These are phyloP conservation scores for Strigops habroptila DNA, from an alignment of 2,113 vertebrate genomes.

Conservation along the genomic window DNA sequence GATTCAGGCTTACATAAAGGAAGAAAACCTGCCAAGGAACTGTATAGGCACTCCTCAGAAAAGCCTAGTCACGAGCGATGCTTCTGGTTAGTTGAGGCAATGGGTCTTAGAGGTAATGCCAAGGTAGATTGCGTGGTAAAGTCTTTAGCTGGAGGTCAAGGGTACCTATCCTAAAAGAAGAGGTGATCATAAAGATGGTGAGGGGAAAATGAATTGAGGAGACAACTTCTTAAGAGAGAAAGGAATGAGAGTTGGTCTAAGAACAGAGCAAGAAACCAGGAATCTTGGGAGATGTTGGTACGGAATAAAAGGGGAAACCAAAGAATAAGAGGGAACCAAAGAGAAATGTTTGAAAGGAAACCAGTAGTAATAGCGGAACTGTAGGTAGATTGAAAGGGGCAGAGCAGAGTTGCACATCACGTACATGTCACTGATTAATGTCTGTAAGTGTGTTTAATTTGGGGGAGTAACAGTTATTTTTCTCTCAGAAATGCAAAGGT, in stretches of 20 bases:
- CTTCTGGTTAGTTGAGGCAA: not conserved
- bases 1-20: not conserved
- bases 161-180: not conserved
- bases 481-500: not conserved
- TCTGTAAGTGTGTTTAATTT: not conserved
- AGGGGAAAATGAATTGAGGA: not conserved
- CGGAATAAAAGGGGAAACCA: not conserved
- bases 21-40: not conserved
- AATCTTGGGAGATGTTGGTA: not conserved
- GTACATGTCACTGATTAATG: not conserved
- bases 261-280: not conserved
- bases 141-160: not conserved
- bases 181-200: not conserved
- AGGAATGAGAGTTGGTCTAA: not conserved
- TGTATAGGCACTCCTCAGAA: not conserved
- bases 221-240: not conserved
- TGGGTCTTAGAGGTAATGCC: not conserved
- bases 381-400: not conserved
- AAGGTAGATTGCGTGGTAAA: not conserved
- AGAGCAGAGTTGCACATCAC: not conserved
- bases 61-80: not conserved
- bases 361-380: not conserved
- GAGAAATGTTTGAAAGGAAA: not conserved
- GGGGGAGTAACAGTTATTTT: not conserved
- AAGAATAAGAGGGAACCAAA: not conserved